Base-by-base conservation (phyloP, 2,797 vertebrate genomes). In the Antrozous pallidus region DNA sequence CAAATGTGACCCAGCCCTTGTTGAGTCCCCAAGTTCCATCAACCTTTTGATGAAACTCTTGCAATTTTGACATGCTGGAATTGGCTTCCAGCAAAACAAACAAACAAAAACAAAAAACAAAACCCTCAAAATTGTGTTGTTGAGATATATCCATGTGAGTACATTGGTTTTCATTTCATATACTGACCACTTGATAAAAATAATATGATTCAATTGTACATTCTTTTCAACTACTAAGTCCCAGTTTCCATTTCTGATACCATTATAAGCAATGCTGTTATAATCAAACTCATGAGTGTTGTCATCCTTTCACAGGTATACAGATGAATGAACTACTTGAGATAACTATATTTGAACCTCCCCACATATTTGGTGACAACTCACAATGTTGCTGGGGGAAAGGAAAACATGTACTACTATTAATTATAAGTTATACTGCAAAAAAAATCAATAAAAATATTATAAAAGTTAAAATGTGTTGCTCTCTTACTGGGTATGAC, bases 141-240 rank as follows among this genome's bases (percentile, higher is more conserved):
- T 82, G 49, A 38, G 26, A 83, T 73, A 70, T 40, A 47, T 58
- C 20, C 22, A 26, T 17, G 12, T 42, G 61, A 45, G 9, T 69
- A 49, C 65, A 67, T 80, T 89, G 84, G 5, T 83, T 96, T 94
- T 75, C 7, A 73, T n/a, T 95, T 88, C n/a, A 56, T 70, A 92
- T 20, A 69, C 40, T 90, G 10, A 69, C 61, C 73, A 26, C 82
- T 33, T 85, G 6, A 91, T 51, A 81, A 81, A 86, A 45, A 51
- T 8, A 85, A 73, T 26, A 65, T 33, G 40, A 80, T 69, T 89
- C 78, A 77, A 87, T 80, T 49, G 42, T 42, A 36, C 17, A 47
- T 14, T 81, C 47, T 92, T 90, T 87, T 61, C 51, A n/a, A n/a
- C n/a, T 81, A 73, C 45, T 74, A 49, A 90, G 16, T 24, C 47